Evolutionary conservation across 2,797 vertebrate species (phyloP).

Genomic region (Ctenopoma kingsleyae): DNA sequence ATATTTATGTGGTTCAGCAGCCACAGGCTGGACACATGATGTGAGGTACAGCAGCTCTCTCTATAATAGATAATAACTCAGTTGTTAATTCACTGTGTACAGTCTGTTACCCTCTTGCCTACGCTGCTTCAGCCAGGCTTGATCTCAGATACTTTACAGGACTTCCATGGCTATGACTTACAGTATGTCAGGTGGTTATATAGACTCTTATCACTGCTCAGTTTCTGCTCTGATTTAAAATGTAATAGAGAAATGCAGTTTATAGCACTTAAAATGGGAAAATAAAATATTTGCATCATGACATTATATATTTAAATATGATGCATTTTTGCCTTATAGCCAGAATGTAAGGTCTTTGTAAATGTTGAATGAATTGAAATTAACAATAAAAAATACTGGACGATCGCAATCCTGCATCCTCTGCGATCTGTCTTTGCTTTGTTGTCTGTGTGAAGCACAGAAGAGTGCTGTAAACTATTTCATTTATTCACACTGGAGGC

Average conservation of each 20-base stretch:
- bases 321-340: no score
- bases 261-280: no score
- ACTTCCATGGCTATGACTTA: no score
- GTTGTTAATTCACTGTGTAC: neutral
- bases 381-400: neutral
- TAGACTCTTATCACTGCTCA: no score
- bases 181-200: neutral
- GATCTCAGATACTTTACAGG: no score
- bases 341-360: neutral
- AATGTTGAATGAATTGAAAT: neutral
- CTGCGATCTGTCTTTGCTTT: neutral
- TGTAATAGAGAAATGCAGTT: no score
- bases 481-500: neutral
- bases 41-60: neutral
- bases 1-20: neutral
- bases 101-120: no score
- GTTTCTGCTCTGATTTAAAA: no score
- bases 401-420: neutral
- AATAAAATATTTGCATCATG: no score
- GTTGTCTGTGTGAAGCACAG: slow-evolving; percentile 14
- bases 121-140: neutral
- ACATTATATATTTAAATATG: no score
- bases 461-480: neutral
- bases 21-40: neutral
- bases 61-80: neutral